phyloP scores from a whole-genome alignment of 2,113 vertebrate species.

The Microtus oregoni region DNA sequence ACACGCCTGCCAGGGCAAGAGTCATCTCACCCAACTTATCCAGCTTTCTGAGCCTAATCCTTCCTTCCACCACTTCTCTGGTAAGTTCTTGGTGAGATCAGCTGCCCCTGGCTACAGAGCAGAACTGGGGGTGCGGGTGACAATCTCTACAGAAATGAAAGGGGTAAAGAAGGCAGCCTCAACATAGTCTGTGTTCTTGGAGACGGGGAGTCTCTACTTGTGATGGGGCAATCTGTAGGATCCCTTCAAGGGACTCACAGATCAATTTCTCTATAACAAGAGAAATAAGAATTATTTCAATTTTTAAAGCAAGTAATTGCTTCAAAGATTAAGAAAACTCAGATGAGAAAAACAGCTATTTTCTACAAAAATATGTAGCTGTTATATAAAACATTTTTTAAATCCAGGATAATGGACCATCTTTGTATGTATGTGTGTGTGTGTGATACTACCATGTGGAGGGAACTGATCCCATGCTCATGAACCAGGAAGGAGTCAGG shows the following conservation, averaged over 20 bases:
- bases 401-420: not conserved
- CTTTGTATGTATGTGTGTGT: not conserved
- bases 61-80: not conserved
- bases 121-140: not conserved
- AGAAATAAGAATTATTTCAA: not conserved
- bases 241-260: not conserved
- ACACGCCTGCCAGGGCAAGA: not conserved
- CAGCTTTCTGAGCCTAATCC: not conserved
- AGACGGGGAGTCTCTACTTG: not conserved
- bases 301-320: slow-evolving; percentile 1
- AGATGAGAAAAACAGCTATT: not conserved
- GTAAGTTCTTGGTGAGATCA: not conserved
- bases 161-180: not conserved
- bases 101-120: not conserved
- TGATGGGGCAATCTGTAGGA: not conserved
- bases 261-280: not conserved
- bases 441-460: not conserved
- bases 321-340: slow-evolving; percentile 52
- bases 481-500: no score
- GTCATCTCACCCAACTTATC: not conserved
- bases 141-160: not conserved
- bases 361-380: not conserved
- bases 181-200: accelerated
- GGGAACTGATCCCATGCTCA: not conserved
- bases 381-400: not conserved